A percentile compares a stretch with the other conserved stretches of the same genome.
phyloP scores from a whole-genome alignment of 2,888 invertebrate species.

The Torymus aiolomorphi region DNA sequence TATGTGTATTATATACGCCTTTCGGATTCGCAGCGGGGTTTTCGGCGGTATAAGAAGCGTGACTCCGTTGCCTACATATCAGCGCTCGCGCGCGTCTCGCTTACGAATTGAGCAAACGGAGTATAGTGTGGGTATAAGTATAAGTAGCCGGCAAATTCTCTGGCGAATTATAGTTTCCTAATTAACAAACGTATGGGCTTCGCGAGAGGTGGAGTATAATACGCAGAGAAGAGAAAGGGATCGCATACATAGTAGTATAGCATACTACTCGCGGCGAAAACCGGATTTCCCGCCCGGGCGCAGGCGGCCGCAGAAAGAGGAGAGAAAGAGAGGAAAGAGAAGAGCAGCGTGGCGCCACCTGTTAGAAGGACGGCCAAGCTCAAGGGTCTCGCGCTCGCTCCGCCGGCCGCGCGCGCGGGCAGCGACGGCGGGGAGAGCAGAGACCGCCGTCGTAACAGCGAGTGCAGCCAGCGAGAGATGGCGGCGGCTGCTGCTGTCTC shows the following conservation, averaged over 20 bases:
- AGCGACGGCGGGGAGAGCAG: constrained; percentile 42
- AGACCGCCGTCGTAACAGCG: neutral
- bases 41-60: no score
- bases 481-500: constrained; percentile 2
- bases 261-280: constrained; percentile 3
- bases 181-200: no score
- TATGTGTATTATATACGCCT: no score
- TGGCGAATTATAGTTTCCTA: no score
- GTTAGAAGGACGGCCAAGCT: constrained; percentile 14
- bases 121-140: neutral
- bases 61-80: no score
- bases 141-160: neutral
- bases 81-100: no score
- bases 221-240: no score
- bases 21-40: no score
- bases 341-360: constrained; percentile 59
- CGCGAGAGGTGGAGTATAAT: no score
- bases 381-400: neutral
- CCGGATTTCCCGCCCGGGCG: constrained; percentile 32
- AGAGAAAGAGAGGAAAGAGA: constrained; percentile 22
- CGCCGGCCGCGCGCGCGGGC: neutral
- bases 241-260: no score
- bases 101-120: no score
- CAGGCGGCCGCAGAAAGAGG: neutral
- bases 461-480: constrained; percentile 33